Evolutionary conservation across 2,888 invertebrate genomes (phyloP).

Genomic region (Suillia variegata): DNA sequence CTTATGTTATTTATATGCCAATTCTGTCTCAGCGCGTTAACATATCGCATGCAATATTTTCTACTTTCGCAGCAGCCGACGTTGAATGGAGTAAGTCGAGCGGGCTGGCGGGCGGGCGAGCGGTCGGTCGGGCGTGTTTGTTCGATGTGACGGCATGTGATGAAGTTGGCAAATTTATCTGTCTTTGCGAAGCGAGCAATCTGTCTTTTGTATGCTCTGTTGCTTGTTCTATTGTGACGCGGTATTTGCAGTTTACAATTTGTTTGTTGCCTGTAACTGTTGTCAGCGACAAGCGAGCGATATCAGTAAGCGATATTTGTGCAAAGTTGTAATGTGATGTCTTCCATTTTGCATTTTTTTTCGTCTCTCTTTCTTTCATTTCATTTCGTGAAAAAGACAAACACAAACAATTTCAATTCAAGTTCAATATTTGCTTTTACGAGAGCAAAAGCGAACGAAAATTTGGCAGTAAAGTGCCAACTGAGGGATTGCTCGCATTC

Average conservation of each 20-base stretch:
- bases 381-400: no score
- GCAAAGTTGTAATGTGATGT: no score
- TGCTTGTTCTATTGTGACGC: background rate
- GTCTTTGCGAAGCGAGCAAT: conserved; percentile 3
- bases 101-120: no score
- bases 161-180: conserved; percentile 2
- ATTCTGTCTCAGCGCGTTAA: conserved; percentile 50
- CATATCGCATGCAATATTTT: conserved; percentile 52
- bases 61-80: conserved; percentile 38
- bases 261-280: background rate
- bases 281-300: no score
- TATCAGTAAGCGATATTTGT: background rate
- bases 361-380: no score
- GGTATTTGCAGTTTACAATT: background rate
- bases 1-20: conserved; percentile 50
- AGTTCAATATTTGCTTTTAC: background rate
- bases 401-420: background rate
- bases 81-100: no score
- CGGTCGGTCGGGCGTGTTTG: background rate
- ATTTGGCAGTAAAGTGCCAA: no score
- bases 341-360: background rate
- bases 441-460: no score
- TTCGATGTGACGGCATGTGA: background rate
- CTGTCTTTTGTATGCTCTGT: background rate
- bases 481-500: no score